Percentiles rank a stretch among this genome's conserved stretches.
These are phyloP conservation scores for Drosophila formosana DNA, from an alignment of 2,888 invertebrate species.

Conservation along the genomic window DNA sequence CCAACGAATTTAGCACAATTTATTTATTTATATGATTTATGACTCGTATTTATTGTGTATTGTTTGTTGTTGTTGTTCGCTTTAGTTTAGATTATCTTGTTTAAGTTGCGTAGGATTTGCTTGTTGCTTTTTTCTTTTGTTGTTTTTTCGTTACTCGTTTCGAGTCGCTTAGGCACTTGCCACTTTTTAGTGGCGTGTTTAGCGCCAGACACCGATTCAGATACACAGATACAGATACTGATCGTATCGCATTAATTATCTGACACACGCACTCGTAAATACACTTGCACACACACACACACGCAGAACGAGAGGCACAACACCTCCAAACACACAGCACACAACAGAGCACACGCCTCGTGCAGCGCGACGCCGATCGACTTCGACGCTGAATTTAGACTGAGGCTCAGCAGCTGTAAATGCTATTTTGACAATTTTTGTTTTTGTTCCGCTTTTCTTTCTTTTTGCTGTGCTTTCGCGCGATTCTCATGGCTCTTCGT, in stretches of 20 bases:
- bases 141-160: conserved; percentile 14
- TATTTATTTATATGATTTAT: conserved; percentile 49
- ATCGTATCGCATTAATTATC: conserved; percentile 30
- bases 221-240: conserved; percentile 7
- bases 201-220: conserved; percentile 11
- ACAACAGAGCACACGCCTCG: conserved; percentile 41
- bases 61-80: conserved; percentile 10
- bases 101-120: neutral
- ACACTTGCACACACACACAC: conserved; percentile 15
- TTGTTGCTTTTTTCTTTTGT: neutral
- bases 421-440: conserved; percentile 73
- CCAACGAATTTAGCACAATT: conserved; percentile 44
- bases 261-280: conserved; percentile 12
- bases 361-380: conserved; percentile 63
- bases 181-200: conserved; percentile 17
- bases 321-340: conserved; percentile 23
- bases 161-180: conserved; percentile 15
- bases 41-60: conserved; percentile 41
- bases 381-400: conserved; percentile 77
- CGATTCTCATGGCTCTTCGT: conserved; percentile 69
- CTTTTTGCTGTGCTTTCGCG: conserved; percentile 73
- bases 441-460: conserved; percentile 57
- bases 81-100: conserved; percentile 7
- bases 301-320: conserved; percentile 13
- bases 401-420: conserved; percentile 74